Base-by-base conservation (phyloP, 35 echinoderm and acorn worm genomes). In the Acanthaster planci region DNA sequence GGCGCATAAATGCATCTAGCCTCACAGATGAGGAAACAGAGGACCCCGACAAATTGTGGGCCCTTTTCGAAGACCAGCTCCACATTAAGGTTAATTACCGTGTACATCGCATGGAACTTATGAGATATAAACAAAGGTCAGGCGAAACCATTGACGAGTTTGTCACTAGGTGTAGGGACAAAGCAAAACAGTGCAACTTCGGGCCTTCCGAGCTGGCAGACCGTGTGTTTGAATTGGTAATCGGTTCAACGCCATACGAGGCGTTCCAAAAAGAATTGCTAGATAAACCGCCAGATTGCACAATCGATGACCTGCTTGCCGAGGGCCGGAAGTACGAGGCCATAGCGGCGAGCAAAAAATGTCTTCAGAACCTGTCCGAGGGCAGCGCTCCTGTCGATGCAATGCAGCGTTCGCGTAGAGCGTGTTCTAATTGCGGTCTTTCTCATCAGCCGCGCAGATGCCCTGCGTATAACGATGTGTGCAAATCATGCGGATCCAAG, bases 261-360 rank as follows among this genome's bases (percentile, higher is more conserved):
- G 15, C 79, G 5, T 83, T 76, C 51, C 79, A 89, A 39, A 83
- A 89, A 72, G 80, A 89, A 1, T 23, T 84, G 1, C 78, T 81
- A 10, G 87, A 89, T 23, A 89, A 82, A 76, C 36, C 80, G 19
- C 8, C 50, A 75, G 80, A 60, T 2, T 51, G 40, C 59, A 19
- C 32, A 0, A 34, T 81, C 1, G 86, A 88, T 5, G 17, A 80
- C 2, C 52, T 88, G 1, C 23, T 84, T 2, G 86, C 82, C 18
- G 87, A 89, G 26, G 87, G 79, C 4, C 2, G 60, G 5, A 89
- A 84, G 37, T 89, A 89, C 37, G 57, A 89, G 76, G 87, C 87
- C 17, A 51, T 89, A 22, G 54, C 54, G 35, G 87, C 80, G 7
- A 47, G 57, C 8, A 76, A 75, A 39, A 56, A 60, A 15, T 83